Evolutionary conservation across 1,140 invertebrate species (phyloP), one percentile per base, ranked within the genome.

Genomic region (Lepidurus couesii): DNA sequence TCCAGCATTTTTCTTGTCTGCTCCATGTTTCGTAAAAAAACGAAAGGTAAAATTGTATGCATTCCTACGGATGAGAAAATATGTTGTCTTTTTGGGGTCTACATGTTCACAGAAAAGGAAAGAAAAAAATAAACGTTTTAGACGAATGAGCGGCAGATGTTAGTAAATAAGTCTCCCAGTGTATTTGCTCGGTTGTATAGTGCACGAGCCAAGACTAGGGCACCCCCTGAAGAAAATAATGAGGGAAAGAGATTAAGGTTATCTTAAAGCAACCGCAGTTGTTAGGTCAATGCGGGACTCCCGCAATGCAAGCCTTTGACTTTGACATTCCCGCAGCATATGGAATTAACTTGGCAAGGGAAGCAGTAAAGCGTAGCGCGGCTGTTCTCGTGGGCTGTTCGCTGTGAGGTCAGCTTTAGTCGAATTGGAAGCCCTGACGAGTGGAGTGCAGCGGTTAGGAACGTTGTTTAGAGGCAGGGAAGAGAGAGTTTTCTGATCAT

Each of bases 241-340:
- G 9, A 65, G 53, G 21, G 16, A 65, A 65, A 65, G 16, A 65
- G 53, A 65, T 65, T 9, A 65, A 65, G 53, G 8, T 8, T 65
- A 21, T 65, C 53, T 65, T 16, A 7, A 65, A 21, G 53, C 53
- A 65, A 65, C 53, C 53, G 53, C 53, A 65, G 16, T 65, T 65
- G 34, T n/a, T 65, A 65, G 53, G 53, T 65, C 53, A 65, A 65
- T 21, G 7, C 53, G 13, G 13, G 53, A 65, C 53, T 21, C 53
- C 53, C 53, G 53, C 21, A 65, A 65, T 21, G 53, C 21, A 11
- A 65, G 53, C 53, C 34, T 65, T 65, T 65, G 53, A 65, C 53
- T 65, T 65, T 65, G 53, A 65, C 53, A 65, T 65, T 65, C 53
- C 53, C 53, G 53, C 53, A 65, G 53, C 53, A 65, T 65, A 16